A percentile compares a stretch with the other conserved stretches of the same genome.
Conservation (phyloP, 2,113 vertebrate species). For the Orthonyx spaldingii region DNA sequence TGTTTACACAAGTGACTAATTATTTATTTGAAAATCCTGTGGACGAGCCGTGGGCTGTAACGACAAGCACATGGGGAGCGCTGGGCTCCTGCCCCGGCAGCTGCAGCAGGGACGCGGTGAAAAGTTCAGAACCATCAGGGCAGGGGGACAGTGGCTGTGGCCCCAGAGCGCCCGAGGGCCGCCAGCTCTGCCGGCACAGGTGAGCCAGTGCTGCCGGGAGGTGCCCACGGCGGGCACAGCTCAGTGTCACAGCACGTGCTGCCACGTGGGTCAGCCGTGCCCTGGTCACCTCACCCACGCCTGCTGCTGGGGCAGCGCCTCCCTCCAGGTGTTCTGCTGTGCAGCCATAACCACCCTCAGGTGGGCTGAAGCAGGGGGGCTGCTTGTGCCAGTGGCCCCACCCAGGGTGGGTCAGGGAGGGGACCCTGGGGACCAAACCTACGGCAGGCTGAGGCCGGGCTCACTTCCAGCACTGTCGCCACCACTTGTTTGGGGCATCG, state of each 20-base stretch:
- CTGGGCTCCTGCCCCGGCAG: background rate
- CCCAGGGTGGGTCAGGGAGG: background rate
- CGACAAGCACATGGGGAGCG: constrained; percentile 27
- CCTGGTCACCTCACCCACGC: rapidly evolving
- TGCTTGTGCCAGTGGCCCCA: rapidly evolving
- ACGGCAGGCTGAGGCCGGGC: background rate
- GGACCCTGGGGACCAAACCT: rapidly evolving
- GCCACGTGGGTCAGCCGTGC: rapidly evolving
- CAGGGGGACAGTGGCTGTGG: rapidly evolving
- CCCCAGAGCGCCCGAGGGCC: rapidly evolving
- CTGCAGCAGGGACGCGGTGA: background rate
- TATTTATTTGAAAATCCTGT: constrained; percentile 53
- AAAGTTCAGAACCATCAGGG: background rate
- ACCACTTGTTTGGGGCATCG: background rate
- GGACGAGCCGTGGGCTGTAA: constrained; percentile 30
- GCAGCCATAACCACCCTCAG: rapidly evolving
- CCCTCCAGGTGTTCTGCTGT: background rate
- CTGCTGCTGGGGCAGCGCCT: background rate
- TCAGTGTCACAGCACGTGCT: rapidly evolving
- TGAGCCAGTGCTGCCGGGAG: background rate
- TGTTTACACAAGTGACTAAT: constrained; percentile 56
- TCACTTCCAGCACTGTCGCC: background rate
- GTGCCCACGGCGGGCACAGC: rapidly evolving
- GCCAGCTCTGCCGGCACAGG: rapidly evolving
- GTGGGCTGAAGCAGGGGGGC: background rate